Conservation (phyloP, 2,888 invertebrate species). For the Scrobipalpa atriplicella region DNA sequence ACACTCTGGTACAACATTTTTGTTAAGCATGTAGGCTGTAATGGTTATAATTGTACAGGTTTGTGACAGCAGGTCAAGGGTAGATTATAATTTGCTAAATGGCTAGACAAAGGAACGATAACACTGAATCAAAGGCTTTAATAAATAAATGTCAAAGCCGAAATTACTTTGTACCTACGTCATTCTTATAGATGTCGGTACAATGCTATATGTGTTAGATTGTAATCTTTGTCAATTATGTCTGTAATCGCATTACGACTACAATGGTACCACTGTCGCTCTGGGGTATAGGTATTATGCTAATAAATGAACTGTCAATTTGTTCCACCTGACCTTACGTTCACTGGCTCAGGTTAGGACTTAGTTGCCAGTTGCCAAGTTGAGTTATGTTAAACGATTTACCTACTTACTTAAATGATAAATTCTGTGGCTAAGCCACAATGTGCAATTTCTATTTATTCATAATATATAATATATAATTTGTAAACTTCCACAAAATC, state of each 20-base stretch:
- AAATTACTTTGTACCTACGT: constrained; percentile 35
- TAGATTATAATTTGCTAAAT: constrained; percentile 45
- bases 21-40: constrained; percentile 29
- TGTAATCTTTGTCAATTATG: constrained; percentile 57
- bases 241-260: constrained; percentile 55
- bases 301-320: constrained; percentile 60
- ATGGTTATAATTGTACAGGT: constrained; percentile 28
- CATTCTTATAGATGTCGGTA: neutral
- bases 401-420: neutral
- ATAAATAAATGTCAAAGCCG: constrained; percentile 62
- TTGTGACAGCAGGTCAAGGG: constrained; percentile 54
- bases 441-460: no score
- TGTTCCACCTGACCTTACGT: constrained; percentile 62
- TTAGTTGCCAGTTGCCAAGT: neutral
- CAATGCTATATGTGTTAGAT: constrained; percentile 38
- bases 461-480: no score
- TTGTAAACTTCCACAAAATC: no score
- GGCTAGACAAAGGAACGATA: constrained; percentile 56
- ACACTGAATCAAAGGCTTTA: constrained; percentile 45
- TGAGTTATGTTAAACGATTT: constrained; percentile 2
- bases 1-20: constrained; percentile 21
- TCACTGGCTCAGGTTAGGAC: constrained; percentile 37
- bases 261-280: constrained; percentile 50
- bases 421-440: neutral
- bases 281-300: constrained; percentile 47